Evolutionary conservation across 2,113 vertebrate species (phyloP).

Genomic region (Crotalus tigris): DNA sequence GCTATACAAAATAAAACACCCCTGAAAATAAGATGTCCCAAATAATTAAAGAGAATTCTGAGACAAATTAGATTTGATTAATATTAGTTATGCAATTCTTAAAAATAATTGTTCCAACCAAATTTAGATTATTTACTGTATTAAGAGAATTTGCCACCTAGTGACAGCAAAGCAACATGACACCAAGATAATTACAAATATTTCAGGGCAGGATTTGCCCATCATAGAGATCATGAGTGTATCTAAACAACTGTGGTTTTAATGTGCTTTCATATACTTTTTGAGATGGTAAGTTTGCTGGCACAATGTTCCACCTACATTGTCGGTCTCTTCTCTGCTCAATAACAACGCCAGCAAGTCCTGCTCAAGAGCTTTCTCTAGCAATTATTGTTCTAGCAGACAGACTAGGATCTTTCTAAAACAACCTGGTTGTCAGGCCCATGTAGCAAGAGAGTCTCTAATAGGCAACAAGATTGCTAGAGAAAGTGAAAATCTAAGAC

Average conservation of each 20-base stretch:
- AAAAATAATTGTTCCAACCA: background rate
- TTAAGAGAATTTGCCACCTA: constrained; percentile 7
- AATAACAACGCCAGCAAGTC: background rate
- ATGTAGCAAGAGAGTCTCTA: background rate
- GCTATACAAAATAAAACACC: background rate
- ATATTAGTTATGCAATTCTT: background rate
- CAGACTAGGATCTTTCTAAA: background rate
- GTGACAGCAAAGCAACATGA: background rate
- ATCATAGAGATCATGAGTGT: background rate
- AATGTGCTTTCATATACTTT: background rate
- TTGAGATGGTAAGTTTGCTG: background rate
- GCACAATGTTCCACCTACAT: background rate
- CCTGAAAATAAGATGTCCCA: background rate
- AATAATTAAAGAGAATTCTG: background rate
- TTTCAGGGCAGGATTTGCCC: background rate
- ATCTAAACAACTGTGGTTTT: background rate
- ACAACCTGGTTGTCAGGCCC: background rate
- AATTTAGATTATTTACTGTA: background rate
- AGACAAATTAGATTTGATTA: background rate
- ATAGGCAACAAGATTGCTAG: background rate
- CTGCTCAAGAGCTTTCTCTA: background rate
- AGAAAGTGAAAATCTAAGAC: background rate
- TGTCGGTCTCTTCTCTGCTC: background rate
- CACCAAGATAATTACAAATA: background rate
- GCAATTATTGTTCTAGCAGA: background rate